These are phyloP conservation scores for Amphiura filiformis DNA, from an alignment of 35 echinoderm and acorn worm species.

Conservation along the genomic window DNA sequence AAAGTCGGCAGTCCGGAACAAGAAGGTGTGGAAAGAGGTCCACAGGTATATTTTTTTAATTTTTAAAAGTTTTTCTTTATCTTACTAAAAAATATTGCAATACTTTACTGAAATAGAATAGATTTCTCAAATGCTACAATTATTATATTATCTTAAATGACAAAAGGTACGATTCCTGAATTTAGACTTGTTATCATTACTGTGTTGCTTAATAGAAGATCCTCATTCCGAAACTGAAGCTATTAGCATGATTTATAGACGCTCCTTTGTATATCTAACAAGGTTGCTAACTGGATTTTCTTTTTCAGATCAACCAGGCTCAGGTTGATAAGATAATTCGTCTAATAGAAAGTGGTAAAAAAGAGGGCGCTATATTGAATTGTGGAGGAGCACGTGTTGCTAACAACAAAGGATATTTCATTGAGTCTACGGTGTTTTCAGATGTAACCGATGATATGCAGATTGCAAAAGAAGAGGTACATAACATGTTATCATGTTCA, in stretches of 20 bases:
- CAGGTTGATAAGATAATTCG: conserved; percentile 80
- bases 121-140: too few species aligned
- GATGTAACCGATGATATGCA: conserved; percentile 79
- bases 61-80: not conserved
- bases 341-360: conserved; percentile 66
- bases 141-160: too few species aligned
- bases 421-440: conserved; percentile 74
- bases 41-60: conserved; percentile 54
- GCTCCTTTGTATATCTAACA: too few species aligned
- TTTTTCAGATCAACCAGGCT: conserved; percentile 68
- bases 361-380: conserved; percentile 61
- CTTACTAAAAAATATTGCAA: too few species aligned
- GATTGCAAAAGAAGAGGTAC: conserved; percentile 89
- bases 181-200: too few species aligned
- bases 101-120: too few species aligned
- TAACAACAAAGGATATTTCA: conserved; percentile 62
- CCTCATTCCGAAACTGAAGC: too few species aligned
- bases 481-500: too few species aligned
- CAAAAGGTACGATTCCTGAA: too few species aligned
- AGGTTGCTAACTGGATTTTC: too few species aligned
- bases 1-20: conserved; percentile 70
- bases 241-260: too few species aligned
- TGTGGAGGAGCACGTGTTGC: conserved; percentile 48
- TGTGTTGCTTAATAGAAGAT: too few species aligned
- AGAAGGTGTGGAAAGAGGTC: conserved; percentile 53